These are phyloP conservation scores for Lutraria rhynchaena DNA, from an alignment of 1,140 invertebrate species.

Conservation along the genomic window DNA sequence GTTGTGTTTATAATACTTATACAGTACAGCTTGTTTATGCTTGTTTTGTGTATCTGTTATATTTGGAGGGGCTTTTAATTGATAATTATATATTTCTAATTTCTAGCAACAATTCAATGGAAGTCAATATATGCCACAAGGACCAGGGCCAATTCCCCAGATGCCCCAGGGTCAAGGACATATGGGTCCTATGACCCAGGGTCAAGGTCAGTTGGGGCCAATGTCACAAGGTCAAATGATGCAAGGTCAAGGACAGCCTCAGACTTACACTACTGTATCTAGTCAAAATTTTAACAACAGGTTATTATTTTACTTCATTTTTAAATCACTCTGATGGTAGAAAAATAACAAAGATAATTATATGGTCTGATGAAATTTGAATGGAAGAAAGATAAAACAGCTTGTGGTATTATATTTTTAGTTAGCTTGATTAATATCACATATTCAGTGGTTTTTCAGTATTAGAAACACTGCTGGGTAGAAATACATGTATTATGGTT, in stretches of 20 bases:
- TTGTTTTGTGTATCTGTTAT: no score
- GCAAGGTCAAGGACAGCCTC: slow-evolving; percentile 29
- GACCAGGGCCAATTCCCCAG: slow-evolving; percentile 31
- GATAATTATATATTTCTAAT: no score
- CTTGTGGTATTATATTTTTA: no score
- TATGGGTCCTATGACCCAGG: slow-evolving; percentile 49
- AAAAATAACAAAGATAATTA: neutral
- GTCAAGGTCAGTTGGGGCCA: slow-evolving; percentile 53
- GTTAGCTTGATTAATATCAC: no score
- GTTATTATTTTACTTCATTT: slow-evolving; percentile 11
- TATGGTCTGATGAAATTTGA: neutral
- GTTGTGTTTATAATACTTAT: no score
- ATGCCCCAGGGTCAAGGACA: slow-evolving; percentile 60
- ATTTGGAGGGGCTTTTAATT: no score
- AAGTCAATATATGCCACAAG: slow-evolving; percentile 53
- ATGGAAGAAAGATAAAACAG: neutral
- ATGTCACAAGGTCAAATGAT: slow-evolving; percentile 60
- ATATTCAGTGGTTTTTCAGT: no score
- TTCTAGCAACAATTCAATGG: slow-evolving; percentile 38
- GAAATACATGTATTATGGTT: neutral
- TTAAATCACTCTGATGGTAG: neutral
- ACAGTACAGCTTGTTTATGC: no score
- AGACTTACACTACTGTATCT: slow-evolving; percentile 48
- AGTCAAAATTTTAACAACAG: slow-evolving; percentile 57
- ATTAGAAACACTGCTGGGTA: no score